These are phyloP conservation scores for Camponotus floridanus DNA, from an alignment of 1,140 invertebrate species.

Conservation along the genomic window DNA sequence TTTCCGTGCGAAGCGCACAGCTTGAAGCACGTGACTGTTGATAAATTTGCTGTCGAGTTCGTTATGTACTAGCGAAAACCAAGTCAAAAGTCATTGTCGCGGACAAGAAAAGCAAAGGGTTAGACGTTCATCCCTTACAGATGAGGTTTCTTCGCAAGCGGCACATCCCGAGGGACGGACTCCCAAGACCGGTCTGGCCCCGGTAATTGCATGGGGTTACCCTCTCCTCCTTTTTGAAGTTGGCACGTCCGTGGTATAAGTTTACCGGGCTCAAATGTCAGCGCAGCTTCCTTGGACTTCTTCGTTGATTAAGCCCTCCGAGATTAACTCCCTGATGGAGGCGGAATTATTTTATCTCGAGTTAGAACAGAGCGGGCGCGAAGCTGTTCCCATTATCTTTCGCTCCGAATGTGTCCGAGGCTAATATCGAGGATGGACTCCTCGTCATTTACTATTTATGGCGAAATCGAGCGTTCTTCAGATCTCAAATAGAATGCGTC, in stretches of 20 bases:
- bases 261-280: constrained; percentile 67
- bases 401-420: neutral
- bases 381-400: constrained; percentile 56
- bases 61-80: neutral
- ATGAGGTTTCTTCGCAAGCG: constrained; percentile 44
- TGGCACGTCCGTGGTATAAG: constrained; percentile 72
- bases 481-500: neutral
- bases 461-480: neutral
- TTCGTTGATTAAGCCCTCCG: constrained; percentile 69
- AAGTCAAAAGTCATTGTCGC: constrained; percentile 19
- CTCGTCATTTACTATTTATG: constrained; percentile 5
- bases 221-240: constrained; percentile 67
- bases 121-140: constrained; percentile 23
- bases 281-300: constrained; percentile 50
- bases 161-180: constrained; percentile 20
- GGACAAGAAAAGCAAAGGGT: constrained; percentile 38
- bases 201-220: constrained; percentile 66
- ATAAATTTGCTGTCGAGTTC: neutral
- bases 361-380: neutral
- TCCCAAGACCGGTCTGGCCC: constrained; percentile 27
- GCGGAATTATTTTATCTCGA: constrained; percentile 70
- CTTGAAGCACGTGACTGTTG: neutral
- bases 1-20: neutral
- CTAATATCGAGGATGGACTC: constrained; percentile 39
- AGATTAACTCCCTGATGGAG: constrained; percentile 72